Evolutionary conservation across 2,113 vertebrate genomes (phyloP).

Genomic region (Sisor rabdophorus): DNA sequence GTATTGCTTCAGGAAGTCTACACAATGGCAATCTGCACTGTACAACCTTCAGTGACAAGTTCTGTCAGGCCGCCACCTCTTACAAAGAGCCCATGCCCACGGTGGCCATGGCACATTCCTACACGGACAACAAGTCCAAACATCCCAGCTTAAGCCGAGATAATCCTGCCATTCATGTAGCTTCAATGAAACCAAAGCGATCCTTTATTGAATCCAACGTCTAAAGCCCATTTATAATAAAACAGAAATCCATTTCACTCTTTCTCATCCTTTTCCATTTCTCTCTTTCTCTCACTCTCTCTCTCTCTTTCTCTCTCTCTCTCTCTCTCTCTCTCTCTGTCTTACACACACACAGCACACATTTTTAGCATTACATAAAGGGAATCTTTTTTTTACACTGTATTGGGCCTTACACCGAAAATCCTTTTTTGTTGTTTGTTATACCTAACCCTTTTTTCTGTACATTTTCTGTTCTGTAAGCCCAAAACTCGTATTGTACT

Average conservation of each 20-base stretch:
- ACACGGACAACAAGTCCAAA: conserved; percentile 71
- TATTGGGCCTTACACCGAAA: conserved; percentile 7
- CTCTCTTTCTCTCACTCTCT: neutral
- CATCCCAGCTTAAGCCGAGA: conserved; percentile 72
- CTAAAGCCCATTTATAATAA: conserved; percentile 57
- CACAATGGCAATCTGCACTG: conserved; percentile 74
- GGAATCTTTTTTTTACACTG: neutral
- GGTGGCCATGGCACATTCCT: conserved; percentile 66
- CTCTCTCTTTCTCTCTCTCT: conserved; percentile 30
- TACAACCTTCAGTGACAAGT: conserved; percentile 73
- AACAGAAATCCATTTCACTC: neutral
- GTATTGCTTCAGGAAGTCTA: conserved; percentile 59
- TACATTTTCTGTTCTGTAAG: conserved; percentile 37
- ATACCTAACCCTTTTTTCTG: neutral
- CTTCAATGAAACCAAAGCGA: conserved; percentile 91
- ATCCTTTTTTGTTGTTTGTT: neutral
- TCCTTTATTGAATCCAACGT: conserved; percentile 97
- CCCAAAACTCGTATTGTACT: conserved; percentile 61
- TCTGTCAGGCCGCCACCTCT: conserved; percentile 69
- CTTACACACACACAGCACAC: conserved; percentile 7
- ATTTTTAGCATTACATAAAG: neutral
- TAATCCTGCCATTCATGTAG: conserved; percentile 71
- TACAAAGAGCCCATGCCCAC: conserved; percentile 75
- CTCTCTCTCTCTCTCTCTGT: neutral
- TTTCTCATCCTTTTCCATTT: neutral